phyloP scores from a whole-genome alignment of 2,888 invertebrate genomes.

The Rosalia funebris region DNA sequence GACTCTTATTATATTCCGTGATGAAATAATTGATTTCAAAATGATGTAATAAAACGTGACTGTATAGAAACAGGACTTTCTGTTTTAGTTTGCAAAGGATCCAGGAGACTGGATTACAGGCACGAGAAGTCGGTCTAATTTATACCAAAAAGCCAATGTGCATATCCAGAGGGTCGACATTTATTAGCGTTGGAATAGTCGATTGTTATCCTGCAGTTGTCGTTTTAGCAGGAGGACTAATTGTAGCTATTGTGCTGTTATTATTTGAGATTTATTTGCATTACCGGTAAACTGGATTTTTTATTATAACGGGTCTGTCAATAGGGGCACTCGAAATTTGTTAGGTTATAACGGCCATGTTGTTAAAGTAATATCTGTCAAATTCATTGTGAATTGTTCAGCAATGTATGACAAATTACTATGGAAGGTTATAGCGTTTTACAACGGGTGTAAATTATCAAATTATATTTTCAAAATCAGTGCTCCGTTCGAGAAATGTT shows the following conservation, averaged over 20 bases:
- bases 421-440: no score
- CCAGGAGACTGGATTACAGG: slow-evolving; percentile 70
- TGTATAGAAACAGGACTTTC: no score
- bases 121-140: slow-evolving; percentile 67
- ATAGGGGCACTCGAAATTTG: background rate
- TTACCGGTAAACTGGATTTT: slow-evolving; percentile 8
- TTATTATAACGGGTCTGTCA: background rate
- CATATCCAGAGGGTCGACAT: slow-evolving; percentile 67
- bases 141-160: slow-evolving; percentile 72
- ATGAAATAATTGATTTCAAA: no score
- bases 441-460: no score
- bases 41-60: no score
- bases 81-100: slow-evolving; percentile 67
- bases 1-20: no score
- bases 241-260: slow-evolving; percentile 50
- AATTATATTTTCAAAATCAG: no score
- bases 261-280: slow-evolving; percentile 45
- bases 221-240: slow-evolving; percentile 54
- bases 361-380: no score
- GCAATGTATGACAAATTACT: no score
- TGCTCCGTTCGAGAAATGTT: no score
- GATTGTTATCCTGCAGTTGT: slow-evolving; percentile 68
- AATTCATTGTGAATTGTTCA: no score
- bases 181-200: slow-evolving; percentile 70
- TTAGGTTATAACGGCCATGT: no score